Base-by-base conservation (phyloP, 2,888 invertebrate species). In the Drosophila robusta region DNA sequence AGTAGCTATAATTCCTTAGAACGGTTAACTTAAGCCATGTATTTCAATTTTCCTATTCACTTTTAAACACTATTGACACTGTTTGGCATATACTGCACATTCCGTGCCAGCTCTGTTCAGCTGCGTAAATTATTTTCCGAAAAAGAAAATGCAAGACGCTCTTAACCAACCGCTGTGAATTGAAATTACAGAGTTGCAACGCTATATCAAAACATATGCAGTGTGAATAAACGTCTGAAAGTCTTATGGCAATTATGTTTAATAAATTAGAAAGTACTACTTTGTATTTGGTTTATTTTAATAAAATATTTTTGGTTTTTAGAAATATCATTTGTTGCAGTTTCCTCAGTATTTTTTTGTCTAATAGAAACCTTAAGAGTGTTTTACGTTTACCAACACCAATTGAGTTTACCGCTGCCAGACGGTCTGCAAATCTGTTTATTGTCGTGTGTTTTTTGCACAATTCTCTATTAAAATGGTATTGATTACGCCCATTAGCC, bases 401-500 rank as follows among this genome's bases (percentile, higher is more conserved):
- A 11, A 16, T 4, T 16, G 12, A 16, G 26, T 63, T 72, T 72
- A 44, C 75, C 76, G 75, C 75, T 75, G 75, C 72, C 72, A 76
- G 75, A 76, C 75, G 42, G 60, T 57, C 62, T 54, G 65, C 63
- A 54, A 74, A 60, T 63, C 46, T 73, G 55, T 66, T 77, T 70
- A 64, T 55, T 65, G 45, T 66, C 50, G 68, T 60, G 69, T 67
- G 24, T 45, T 69, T 78, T 70, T 72, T 54, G 67, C 55, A 46
- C 32, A 69, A 32, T 78, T 60, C 52, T 75, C 69, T 68, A 86
- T 80, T 75, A 77, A 83, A 78, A 92, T 92, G 92, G 92, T 90
- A 57, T 70, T 92, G 64, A 91, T 92, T 60, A 86, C 82, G 58
- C 81, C 85, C 41, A 87, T 92, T 63, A 84, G 80, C 36, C 81